Base-by-base conservation (phyloP, 2,113 vertebrate genomes). In the Ceyx margarethae region DNA sequence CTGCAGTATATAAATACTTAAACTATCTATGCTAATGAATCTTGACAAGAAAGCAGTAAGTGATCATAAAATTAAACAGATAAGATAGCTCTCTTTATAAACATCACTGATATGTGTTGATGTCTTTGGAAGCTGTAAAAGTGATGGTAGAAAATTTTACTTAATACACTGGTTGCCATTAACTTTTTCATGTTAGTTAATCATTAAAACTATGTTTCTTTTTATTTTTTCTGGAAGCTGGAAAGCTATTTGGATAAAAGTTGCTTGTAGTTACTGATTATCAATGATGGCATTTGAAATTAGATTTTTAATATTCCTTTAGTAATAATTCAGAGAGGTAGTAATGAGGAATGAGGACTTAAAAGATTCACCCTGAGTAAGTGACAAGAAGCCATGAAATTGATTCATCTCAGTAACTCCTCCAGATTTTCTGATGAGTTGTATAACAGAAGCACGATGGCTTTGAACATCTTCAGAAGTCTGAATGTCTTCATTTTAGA, bases 51-150 rank as follows among this genome's bases (percentile, higher is more conserved):
- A 58, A 91, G 67, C 51, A 89, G 68, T 35, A 71, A 25, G 33
- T 84, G 46, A 76, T 93, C 9, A 13, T 85, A 15, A 62, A 77
- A 67, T 51, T 25, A 69, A 69, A 33, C 51, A 75, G 62, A 56
- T 82, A 53, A 61, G 40, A 79, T 31, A 69, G 26, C 29, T 85
- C 31, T 66, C 23, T 65, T 86, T 51, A 2, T 22, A 37, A 65
- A 48, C 0, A 0, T 25, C 29, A 11, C 8, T 77, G 54, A 12
- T 60, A 15, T 5, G 14, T 48, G 21, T 31, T 93, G 62, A n/a
- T 90, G 58, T 26, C 74, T 95, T 76, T 91, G 48, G 81, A 82
- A 85, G 35, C 53, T 7, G 20, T 60, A 26, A 71, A 93, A 80
- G n/a, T 61, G 33, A 43, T 20, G 10, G 13, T 78, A n/a, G 31